Evolutionary conservation across 30 jellyfish, hydroid and myxozoan species (phyloP), one percentile per base, ranked within the genome.

Genomic region (Aurelia sp.): DNA sequence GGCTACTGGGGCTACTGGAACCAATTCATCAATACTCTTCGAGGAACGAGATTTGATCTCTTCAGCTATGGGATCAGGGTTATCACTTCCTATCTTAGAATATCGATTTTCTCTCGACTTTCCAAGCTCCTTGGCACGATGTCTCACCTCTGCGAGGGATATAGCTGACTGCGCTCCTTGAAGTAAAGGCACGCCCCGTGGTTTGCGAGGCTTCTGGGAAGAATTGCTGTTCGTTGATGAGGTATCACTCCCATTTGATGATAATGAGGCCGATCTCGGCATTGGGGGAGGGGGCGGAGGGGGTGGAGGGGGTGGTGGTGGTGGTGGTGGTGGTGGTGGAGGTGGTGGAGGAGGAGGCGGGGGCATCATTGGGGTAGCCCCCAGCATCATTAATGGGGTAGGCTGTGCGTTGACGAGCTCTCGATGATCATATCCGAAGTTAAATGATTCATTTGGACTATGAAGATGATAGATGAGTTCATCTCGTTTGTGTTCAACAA

Each of bases 301-400:
- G 21, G 33, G 33, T 27, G 87, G 87, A 9, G 96, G 75, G 20
- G 90, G 61, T 4, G 81, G 76, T 4, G 76, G 82, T 1, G 89
- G 89, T 1, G 90, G 96, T 1, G 96, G 96, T 0, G 90, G 96
- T 27, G 96, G 96, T 15, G 96, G 96, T 19, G 96, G 96, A 3
- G 96, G 96, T 0, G 96, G 96, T 18, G 96, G 96, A 0, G 96
- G 96, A 22, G 96, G 91, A 1, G 96, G 90, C 2, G 91, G 87
- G 4, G 87, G 87, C 13, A 76, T 35, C 47, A 59, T 21, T 15
- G 87, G 82, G 9, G 86, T 79, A 35, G 64, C 70, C 13, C 73
- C 86, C 5, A 84, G 48, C 75, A 84, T 76, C 96, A 87, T 87
- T 57, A 87, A 62, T 11, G 96, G 96, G 58, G 96, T 87, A 27